Evolutionary conservation across 2,797 vertebrate species (phyloP).

Genomic region (Tinamus major): DNA sequence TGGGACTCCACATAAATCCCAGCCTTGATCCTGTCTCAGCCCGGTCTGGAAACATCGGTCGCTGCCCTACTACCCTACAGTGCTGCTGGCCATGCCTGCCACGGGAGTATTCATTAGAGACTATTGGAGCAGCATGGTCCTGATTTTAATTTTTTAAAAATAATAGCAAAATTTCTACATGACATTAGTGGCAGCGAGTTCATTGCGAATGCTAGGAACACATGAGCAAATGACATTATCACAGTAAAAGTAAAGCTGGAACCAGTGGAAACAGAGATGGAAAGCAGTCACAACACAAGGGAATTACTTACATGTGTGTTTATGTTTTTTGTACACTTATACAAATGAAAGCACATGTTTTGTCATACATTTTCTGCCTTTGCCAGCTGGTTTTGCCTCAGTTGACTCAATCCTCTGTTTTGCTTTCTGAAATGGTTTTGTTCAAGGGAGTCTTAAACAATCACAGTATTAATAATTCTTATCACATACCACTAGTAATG

Average conservation of each 20-base stretch:
- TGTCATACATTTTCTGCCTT: neutral
- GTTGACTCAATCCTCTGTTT: neutral
- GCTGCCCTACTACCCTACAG: too few species aligned
- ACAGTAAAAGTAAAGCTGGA: neutral
- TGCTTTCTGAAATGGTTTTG: neutral
- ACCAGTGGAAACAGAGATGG: constrained; percentile 8
- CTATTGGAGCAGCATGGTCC: neutral
- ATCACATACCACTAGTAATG: neutral
- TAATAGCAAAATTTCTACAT: neutral
- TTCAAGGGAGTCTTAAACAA: neutral
- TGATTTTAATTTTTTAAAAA: neutral
- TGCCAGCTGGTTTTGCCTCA: constrained; percentile 25
- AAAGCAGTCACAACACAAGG: constrained; percentile 13
- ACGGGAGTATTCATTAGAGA: neutral
- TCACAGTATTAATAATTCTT: neutral
- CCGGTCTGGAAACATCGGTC: too few species aligned
- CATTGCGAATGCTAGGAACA: neutral
- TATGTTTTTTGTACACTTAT: constrained; percentile 19
- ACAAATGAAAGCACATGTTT: constrained; percentile 31
- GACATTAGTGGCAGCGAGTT: neutral
- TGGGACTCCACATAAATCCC: too few species aligned
- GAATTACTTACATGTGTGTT: constrained; percentile 51
- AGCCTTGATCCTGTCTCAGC: too few species aligned
- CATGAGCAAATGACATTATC: neutral
- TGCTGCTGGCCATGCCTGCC: too few species aligned